Evolutionary conservation across 2,888 invertebrate species (phyloP).

Genomic region (Scaptomyza parva): DNA sequence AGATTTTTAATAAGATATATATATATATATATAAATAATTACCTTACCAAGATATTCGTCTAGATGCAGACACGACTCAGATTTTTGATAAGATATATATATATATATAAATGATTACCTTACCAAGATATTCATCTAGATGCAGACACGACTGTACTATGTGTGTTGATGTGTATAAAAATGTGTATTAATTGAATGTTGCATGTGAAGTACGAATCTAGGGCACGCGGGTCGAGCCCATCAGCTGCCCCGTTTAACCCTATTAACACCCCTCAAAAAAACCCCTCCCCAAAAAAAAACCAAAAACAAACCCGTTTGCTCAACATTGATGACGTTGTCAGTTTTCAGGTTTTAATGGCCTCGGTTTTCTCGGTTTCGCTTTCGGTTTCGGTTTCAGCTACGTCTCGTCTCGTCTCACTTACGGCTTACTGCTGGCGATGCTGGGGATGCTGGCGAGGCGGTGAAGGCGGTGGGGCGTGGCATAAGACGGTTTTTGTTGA

Average conservation of each 20-base stretch:
- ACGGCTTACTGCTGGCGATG: conserved; percentile 41
- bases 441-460: background rate
- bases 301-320: background rate
- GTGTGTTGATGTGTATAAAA: too few relatives aligned
- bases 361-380: conserved; percentile 9
- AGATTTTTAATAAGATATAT: too few relatives aligned
- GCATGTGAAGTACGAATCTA: background rate
- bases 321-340: conserved; percentile 46
- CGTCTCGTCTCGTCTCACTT: conserved; percentile 19
- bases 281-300: background rate
- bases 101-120: too few relatives aligned
- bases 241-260: background rate
- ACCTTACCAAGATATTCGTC: too few relatives aligned
- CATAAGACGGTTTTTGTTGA: too few relatives aligned
- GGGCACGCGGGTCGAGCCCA: conserved; percentile 1
- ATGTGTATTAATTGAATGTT: too few relatives aligned
- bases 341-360: background rate
- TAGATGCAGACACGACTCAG: too few relatives aligned
- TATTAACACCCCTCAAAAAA: background rate
- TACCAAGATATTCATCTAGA: too few relatives aligned
- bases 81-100: too few relatives aligned
- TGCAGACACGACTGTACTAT: too few relatives aligned
- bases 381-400: conserved; percentile 8
- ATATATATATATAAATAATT: too few relatives aligned
- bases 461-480: background rate